Conservation (phyloP, 30 jellyfish, hydroid and myxozoan genomes). For the Calvadosia cruxmelitensis region DNA sequence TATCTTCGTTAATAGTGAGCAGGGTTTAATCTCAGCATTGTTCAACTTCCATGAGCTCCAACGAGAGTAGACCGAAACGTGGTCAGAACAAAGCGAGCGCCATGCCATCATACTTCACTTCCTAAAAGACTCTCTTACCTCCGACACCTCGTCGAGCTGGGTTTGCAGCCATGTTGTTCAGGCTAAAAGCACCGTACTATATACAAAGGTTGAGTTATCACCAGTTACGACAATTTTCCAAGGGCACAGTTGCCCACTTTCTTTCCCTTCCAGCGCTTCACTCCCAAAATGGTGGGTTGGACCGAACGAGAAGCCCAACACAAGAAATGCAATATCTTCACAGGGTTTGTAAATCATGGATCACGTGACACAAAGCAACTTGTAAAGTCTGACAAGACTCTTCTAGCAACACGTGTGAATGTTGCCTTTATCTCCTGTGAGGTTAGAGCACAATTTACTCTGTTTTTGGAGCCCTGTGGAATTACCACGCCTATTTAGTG, state of each 20-base stretch:
- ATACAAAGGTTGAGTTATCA: too few species aligned
- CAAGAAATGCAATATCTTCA: neutral
- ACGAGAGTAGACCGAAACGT: neutral
- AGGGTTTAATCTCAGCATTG: neutral
- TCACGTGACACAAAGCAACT: conserved; percentile 1
- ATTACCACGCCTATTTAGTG: neutral
- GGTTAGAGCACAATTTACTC: neutral
- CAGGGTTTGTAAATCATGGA: neutral
- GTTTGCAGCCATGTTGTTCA: neutral
- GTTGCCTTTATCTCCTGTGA: too few species aligned
- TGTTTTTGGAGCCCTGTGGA: neutral
- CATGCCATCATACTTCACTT: neutral
- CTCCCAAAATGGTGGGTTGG: conserved; percentile 4
- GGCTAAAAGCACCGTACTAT: too few species aligned
- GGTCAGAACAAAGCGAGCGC: neutral
- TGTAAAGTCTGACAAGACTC: neutral
- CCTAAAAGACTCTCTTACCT: neutral
- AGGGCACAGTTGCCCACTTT: too few species aligned
- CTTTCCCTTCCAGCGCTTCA: too few species aligned
- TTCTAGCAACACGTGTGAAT: too few species aligned
- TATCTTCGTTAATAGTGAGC: neutral
- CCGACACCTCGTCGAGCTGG: neutral
- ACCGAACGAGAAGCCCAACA: neutral
- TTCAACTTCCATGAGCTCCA: too few species aligned
- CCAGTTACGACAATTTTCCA: too few species aligned